These are phyloP conservation scores for Rhyacophila brunnea DNA, from an alignment of 1,140 invertebrate genomes.

Conservation along the genomic window DNA sequence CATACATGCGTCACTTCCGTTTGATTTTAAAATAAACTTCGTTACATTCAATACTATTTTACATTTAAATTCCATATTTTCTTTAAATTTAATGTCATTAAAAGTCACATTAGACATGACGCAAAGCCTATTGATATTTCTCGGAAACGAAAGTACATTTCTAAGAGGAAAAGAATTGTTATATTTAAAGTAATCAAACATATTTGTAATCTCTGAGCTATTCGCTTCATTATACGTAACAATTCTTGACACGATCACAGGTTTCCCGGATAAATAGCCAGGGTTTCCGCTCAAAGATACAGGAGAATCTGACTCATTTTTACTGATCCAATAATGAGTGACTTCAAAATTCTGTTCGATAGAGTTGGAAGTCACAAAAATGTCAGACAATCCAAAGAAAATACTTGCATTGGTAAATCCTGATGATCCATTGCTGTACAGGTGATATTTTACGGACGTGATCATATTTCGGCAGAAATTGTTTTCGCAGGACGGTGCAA, in stretches of 20 bases:
- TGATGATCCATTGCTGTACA: slow-evolving; percentile 59
- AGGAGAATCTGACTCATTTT: slow-evolving; percentile 39
- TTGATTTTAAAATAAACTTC: slow-evolving; percentile 40
- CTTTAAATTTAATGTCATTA: slow-evolving; percentile 51
- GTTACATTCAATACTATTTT: slow-evolving; percentile 33
- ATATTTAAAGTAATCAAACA: slow-evolving; percentile 36
- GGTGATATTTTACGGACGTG: slow-evolving; percentile 51
- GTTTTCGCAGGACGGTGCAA: slow-evolving; percentile 28
- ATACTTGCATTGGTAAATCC: slow-evolving; percentile 52
- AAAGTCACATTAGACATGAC: slow-evolving; percentile 39
- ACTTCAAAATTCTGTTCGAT: slow-evolving; percentile 55
- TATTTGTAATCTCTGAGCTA: slow-evolving; percentile 35
- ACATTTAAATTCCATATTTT: slow-evolving; percentile 52
- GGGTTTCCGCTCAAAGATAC: slow-evolving; percentile 65
- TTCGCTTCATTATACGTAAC: slow-evolving; percentile 33
- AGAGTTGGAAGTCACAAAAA: slow-evolving; percentile 30
- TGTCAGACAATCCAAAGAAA: slow-evolving; percentile 47
- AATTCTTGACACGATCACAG: slow-evolving; percentile 57
- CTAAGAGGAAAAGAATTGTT: slow-evolving; percentile 38
- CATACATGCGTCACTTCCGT: slow-evolving; percentile 46
- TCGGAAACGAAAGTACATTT: slow-evolving; percentile 49
- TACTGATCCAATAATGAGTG: slow-evolving; percentile 51
- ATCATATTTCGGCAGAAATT: slow-evolving; percentile 49
- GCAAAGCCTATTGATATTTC: slow-evolving; percentile 46
- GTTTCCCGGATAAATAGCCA: slow-evolving; percentile 63